Conservation (phyloP, 2,888 invertebrate species). For the Acronicta aceris region DNA sequence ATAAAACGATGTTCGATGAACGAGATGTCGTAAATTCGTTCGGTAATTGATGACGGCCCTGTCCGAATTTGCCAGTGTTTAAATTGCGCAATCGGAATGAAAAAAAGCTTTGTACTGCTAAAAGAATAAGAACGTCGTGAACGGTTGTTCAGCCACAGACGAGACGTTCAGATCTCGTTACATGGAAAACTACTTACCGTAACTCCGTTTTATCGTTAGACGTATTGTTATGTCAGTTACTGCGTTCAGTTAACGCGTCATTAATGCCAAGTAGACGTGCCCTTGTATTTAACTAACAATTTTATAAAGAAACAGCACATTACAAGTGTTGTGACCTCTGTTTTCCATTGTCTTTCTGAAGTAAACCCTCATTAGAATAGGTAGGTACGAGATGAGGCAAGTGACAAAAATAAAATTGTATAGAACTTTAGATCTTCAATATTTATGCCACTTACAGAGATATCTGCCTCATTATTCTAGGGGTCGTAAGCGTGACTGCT, state of each 20-base stretch:
- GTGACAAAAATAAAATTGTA: neutral
- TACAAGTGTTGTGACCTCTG: constrained; percentile 21
- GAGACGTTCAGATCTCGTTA: constrained; percentile 69
- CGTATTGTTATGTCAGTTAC: constrained; percentile 79
- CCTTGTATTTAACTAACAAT: constrained; percentile 22
- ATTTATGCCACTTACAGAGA: neutral
- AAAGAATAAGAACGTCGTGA: constrained; percentile 63
- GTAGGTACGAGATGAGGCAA: neutral
- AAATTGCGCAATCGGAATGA: constrained; percentile 60
- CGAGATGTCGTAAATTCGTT: constrained; percentile 72
- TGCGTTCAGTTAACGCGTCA: constrained; percentile 71
- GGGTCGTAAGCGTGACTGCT: no score
- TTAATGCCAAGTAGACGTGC: constrained; percentile 65
- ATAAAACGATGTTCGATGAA: constrained; percentile 70
- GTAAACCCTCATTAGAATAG: constrained; percentile 19
- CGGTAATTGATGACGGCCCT: constrained; percentile 70
- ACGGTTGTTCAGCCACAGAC: constrained; percentile 68
- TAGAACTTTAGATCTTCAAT: constrained; percentile 1
- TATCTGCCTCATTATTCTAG: no score
- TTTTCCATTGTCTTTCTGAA: constrained; percentile 10
- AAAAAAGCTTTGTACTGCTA: constrained; percentile 60
- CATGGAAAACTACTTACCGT: constrained; percentile 88
- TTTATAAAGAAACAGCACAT: constrained; percentile 24
- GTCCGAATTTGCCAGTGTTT: constrained; percentile 56
- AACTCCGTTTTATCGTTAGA: constrained; percentile 84